Evolutionary conservation across 64 coral and sea anemone genomes (phyloP).

Genomic region (Anthopleura sola): DNA sequence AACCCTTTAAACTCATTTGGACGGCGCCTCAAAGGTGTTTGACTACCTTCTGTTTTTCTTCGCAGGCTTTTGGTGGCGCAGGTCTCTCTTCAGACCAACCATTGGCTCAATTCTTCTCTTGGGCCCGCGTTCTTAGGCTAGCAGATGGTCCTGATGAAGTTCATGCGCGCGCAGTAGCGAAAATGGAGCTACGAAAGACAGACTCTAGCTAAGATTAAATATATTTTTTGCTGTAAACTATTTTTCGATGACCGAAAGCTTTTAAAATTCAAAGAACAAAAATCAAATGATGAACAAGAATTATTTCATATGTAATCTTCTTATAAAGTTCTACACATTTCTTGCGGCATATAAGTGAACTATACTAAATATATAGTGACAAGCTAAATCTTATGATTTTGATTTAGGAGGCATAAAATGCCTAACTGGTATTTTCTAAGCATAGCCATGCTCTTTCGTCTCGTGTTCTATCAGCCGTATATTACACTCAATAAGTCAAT

Average conservation of each 20-base stretch:
- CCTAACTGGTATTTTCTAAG: too few species aligned
- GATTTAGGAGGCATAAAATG: too few species aligned
- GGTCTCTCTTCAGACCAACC: constrained; percentile 85
- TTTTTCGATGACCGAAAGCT: background rate
- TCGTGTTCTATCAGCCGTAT: too few species aligned
- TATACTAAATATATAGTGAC: too few species aligned
- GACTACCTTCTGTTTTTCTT: background rate
- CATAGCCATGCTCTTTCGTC: too few species aligned
- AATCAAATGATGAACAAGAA: background rate
- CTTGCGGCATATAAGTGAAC: background rate
- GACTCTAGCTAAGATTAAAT: background rate
- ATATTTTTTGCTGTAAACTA: background rate
- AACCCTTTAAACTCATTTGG: too few species aligned
- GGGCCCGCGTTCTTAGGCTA: constrained; percentile 81
- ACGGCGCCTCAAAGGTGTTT: background rate
- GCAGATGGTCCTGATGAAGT: constrained; percentile 97
- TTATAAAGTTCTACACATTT: background rate
- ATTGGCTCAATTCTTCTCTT: constrained; percentile 90
- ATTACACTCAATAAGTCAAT: too few species aligned
- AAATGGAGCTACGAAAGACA: constrained; percentile 67
- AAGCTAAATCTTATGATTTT: too few species aligned
- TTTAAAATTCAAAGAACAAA: background rate
- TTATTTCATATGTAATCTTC: background rate
- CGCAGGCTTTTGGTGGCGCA: constrained; percentile 78
- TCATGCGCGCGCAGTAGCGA: constrained; percentile 75